Conservation (phyloP, 2,888 invertebrate species). For the Psylliodes chrysocephalus region DNA sequence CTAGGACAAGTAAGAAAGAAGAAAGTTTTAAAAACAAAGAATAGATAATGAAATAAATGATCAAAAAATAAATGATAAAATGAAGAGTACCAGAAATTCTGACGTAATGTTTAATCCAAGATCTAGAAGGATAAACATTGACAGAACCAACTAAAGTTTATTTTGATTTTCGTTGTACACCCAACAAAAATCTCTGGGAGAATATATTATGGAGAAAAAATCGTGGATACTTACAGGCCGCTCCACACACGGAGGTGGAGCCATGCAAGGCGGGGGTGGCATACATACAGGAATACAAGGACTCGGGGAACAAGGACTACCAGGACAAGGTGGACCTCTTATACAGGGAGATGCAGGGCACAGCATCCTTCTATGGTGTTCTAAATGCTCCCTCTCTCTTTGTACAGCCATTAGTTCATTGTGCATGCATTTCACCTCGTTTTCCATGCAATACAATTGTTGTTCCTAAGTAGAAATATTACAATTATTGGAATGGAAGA, state of each 20-base stretch:
- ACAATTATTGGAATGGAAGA: too few species aligned
- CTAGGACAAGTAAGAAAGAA: too few species aligned
- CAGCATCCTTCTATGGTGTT: conserved; percentile 61
- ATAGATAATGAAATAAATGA: too few species aligned
- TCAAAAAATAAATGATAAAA: too few species aligned
- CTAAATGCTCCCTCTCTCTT: conserved; percentile 66
- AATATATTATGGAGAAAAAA: too few species aligned
- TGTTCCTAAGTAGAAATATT: conserved; percentile 67
- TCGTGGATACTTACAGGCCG: conserved; percentile 35
- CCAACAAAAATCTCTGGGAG: too few species aligned
- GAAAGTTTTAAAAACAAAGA: too few species aligned
- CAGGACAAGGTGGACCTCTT: conserved; percentile 37
- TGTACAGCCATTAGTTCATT: conserved; percentile 66
- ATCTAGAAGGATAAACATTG: too few species aligned
- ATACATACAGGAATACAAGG: conserved; percentile 51
- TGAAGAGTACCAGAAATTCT: too few species aligned
- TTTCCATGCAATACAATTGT: conserved; percentile 70
- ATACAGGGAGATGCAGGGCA: conserved; percentile 57
- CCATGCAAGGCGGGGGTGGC: conserved; percentile 37
- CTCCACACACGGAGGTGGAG: conserved; percentile 32
- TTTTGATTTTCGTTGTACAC: too few species aligned
- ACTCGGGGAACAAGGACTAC: conserved; percentile 57
- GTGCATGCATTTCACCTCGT: conserved; percentile 70
- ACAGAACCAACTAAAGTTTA: too few species aligned
- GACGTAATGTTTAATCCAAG: too few species aligned